Evolutionary conservation across 1,140 invertebrate species (phyloP).

Genomic region (Stratiolaelaps scimitus): DNA sequence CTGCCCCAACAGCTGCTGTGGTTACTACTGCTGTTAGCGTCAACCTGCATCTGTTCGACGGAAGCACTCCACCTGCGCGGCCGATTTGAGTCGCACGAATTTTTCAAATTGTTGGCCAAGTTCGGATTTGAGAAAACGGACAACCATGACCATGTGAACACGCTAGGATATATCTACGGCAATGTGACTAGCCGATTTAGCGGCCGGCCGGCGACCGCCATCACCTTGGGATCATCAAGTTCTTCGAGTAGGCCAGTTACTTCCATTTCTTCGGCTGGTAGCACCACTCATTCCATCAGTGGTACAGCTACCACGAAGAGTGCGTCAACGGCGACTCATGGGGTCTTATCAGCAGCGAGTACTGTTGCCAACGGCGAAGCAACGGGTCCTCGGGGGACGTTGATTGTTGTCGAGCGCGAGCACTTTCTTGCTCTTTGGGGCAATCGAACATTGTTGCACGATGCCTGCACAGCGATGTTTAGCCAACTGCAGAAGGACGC

Average conservation of each 20-base stretch:
- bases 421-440: constrained; percentile 79
- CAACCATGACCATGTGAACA: constrained; percentile 58
- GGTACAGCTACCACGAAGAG: too few species aligned
- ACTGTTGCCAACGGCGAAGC: too few species aligned
- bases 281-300: constrained; percentile 2
- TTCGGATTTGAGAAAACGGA: constrained; percentile 96
- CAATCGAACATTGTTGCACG: constrained; percentile 49
- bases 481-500: constrained; percentile 61
- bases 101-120: constrained; percentile 81
- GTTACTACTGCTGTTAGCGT: too few species aligned
- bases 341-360: too few species aligned
- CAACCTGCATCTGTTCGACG: too few species aligned
- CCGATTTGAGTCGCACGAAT: constrained; percentile 47
- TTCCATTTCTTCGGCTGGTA: not conserved
- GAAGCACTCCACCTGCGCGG: constrained; percentile 39
- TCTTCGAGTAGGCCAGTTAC: constrained; percentile 1
- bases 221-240: constrained; percentile 29
- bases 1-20: too few species aligned
- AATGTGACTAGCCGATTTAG: constrained; percentile 58
- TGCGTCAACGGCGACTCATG: too few species aligned
- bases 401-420: constrained; percentile 69
- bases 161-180: constrained; percentile 85
- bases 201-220: too few species aligned
- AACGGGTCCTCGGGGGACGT: constrained; percentile 48
- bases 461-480: constrained; percentile 71